Evolutionary conservation across 2,888 invertebrate genomes (phyloP), one percentile per base, ranked within the genome.

Genomic region (Anthrax anthrax): DNA sequence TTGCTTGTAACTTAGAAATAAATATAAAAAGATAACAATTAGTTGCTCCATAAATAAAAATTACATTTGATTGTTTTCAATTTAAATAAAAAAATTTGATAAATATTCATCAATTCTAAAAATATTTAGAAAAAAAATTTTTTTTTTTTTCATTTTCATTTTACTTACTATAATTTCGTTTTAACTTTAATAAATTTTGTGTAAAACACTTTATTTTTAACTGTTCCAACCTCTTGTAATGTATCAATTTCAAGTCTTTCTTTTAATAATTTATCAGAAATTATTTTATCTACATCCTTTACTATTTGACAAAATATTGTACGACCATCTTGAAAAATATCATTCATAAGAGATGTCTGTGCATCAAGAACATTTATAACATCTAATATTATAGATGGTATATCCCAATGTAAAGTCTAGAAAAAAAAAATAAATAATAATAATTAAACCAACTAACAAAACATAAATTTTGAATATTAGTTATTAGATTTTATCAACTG

Each of bases 131-230:
- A n/a, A n/a, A n/a, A 23, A 23, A 23, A 39, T n/a, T 16, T n/a
- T 41, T 42, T 6, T 13, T 10, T 12, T 32, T 12, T 32, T 12
- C 16, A 18, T 23, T n/a, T 17, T 39, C 9, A 4, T 18, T 34
- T 55, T 70, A 85, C 92, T 81, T 77, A 95, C 94, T 94, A 97
- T 61, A 97, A 72, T 70, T 94, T 92, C 42, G 97, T 97, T 73
- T 96, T 97, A 49, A 92, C 86, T 78, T 94, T 94, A 58, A 97
- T 95, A 68, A 94, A 95, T 67, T 91, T 94, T 40, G 89, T 88
- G 66, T 88, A 87, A 70, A 90, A 90, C 56, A 81, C 84, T 63
- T 85, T 85, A 62, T 90, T 90, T 60, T 85, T 86, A 43, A 96
- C 74, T 52, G 90, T 84, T 19, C 90, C 89, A 50, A 88, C 84